Conservation (phyloP, 2,888 invertebrate genomes). For the Watsonalla binaria region DNA sequence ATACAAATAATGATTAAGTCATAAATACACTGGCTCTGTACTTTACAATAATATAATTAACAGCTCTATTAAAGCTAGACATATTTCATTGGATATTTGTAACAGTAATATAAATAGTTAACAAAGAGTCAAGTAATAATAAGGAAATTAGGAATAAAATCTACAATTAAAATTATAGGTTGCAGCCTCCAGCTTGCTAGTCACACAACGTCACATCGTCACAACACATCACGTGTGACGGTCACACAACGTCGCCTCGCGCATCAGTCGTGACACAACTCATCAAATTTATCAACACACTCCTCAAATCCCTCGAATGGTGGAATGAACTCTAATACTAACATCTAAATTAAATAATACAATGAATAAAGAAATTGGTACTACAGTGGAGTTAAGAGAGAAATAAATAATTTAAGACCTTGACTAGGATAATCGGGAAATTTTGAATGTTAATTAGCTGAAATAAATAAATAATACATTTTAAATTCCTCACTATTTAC, state of each 20-base stretch:
- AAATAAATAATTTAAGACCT: slow-evolving; percentile 71
- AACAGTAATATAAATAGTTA: slow-evolving; percentile 77
- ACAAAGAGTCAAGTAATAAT: slow-evolving; percentile 71
- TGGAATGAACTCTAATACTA: slow-evolving; percentile 65
- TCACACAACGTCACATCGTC: slow-evolving; percentile 23
- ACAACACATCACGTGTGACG: slow-evolving; percentile 9
- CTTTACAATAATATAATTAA: slow-evolving; percentile 74
- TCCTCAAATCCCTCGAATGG: slow-evolving; percentile 41
- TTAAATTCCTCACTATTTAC: slow-evolving; percentile 75
- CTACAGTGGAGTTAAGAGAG: slow-evolving; percentile 52
- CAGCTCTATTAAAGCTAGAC: slow-evolving; percentile 73
- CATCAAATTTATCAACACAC: slow-evolving; percentile 55
- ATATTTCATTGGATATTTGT: slow-evolving; percentile 68
- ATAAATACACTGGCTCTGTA: slow-evolving; percentile 77
- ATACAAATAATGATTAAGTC: slow-evolving; percentile 76
- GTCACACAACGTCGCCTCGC: slow-evolving; percentile 23
- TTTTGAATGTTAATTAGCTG: slow-evolving; percentile 62
- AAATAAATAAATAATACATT: slow-evolving; percentile 63
- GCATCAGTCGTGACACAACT: slow-evolving; percentile 34
- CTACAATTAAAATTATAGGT: slow-evolving; percentile 55
- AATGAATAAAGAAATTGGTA: slow-evolving; percentile 52
- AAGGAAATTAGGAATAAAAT: slow-evolving; percentile 67
- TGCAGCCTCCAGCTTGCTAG: slow-evolving; percentile 41
- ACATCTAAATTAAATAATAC: slow-evolving; percentile 56
- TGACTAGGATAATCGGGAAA: slow-evolving; percentile 75